Evolutionary conservation across 2,888 invertebrate species (phyloP).

Genomic region (Clusia tigrina): DNA sequence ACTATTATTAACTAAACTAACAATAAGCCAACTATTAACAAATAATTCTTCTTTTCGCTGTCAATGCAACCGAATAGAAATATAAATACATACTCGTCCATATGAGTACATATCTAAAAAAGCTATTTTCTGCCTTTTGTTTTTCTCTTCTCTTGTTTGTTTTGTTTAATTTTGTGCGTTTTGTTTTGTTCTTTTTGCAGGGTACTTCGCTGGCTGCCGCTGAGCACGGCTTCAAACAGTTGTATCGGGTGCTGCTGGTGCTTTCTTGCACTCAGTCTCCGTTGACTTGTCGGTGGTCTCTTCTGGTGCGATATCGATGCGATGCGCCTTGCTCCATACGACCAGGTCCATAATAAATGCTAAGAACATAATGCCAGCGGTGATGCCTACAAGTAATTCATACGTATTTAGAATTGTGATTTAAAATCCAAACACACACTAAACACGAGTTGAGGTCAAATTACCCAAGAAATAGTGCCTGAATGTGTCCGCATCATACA

Average conservation of each 20-base stretch:
- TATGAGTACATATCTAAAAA: too few species aligned
- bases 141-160: constrained; percentile 32
- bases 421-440: neutral
- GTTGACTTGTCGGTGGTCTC: constrained; percentile 53
- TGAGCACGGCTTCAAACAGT: constrained; percentile 48
- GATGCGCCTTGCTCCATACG: constrained; percentile 88
- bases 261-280: constrained; percentile 54
- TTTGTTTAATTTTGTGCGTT: constrained; percentile 27
- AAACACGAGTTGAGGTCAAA: constrained; percentile 37
- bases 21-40: constrained; percentile 31
- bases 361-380: constrained; percentile 83
- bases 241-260: constrained; percentile 57
- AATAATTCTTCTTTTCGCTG: constrained; percentile 21
- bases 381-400: constrained; percentile 80
- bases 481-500: constrained; percentile 86
- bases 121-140: constrained; percentile 40
- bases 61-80: constrained; percentile 9
- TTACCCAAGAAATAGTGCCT: constrained; percentile 86
- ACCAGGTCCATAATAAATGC: constrained; percentile 89
- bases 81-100: constrained; percentile 37
- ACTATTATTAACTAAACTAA: constrained; percentile 29
- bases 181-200: constrained; percentile 18
- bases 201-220: neutral
- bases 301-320: constrained; percentile 74
- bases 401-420: constrained; percentile 29